Base-by-base conservation (phyloP, 2,888 invertebrate species). In the Galeopsomyia nigrocyanea region DNA sequence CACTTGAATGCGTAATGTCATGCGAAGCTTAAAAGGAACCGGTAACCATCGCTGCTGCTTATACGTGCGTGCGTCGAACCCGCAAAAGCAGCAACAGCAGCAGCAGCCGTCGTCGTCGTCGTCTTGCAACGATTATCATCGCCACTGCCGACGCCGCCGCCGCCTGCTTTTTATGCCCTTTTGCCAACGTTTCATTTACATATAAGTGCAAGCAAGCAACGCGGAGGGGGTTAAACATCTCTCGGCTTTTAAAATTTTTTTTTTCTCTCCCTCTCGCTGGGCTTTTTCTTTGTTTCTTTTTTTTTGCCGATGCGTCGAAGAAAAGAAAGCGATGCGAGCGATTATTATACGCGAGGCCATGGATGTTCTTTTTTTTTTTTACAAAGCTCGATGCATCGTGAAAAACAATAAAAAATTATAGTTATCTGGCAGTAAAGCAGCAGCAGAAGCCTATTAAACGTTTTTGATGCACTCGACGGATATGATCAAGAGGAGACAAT, bases 1-100 rank as follows among this genome's bases (percentile, higher is more conserved):
- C 82, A 81, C 83, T 68, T 84, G 84, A 82, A 86, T 86, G 82
- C 83, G 82, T 86, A 86, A 86, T 86, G 81, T 78, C 67, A 68
- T 71, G 64, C 75, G 68, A 75, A 39, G 39, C 39, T 39, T 5
- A 26, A 57, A 56, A 31, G 73, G 51, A 78, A 77, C 77, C 73
- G 71, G 67, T 51, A 71, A 74, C 71, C 71, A 68, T 71, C 71
- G 67, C 61, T 55, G 26, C 31, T 61, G 58, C 57, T n/a, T n/a
- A 58, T 39, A 53, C 17, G 31, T 10, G 49, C 61, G 61, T 49
- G 47, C 72, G 53, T 68, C 72, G 71, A 71, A 71, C 71, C 71
- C 71, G 66, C 71, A 5, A 26, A 26, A 39, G 67, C 71, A n/a
- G 71, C 19, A 51, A 51, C 39, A 26, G 17, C 60, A 65, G 65